Evolutionary conservation across 2,113 vertebrate species (phyloP).

Genomic region (Saguinus midas): DNA sequence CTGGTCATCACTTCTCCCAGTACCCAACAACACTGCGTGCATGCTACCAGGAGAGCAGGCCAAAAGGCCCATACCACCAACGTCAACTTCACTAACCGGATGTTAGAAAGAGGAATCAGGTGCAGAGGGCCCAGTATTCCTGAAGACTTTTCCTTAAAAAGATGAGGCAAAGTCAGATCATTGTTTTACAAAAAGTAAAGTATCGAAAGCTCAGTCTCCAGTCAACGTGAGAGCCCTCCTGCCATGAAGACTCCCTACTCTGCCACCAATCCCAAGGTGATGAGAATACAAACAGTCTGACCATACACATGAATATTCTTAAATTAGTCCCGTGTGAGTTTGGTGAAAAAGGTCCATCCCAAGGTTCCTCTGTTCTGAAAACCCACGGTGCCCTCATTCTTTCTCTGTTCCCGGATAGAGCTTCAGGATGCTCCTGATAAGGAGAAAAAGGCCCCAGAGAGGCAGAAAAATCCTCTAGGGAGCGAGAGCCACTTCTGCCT

Average conservation of each 20-base stretch:
- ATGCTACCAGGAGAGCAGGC: neutral
- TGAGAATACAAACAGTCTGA: neutral
- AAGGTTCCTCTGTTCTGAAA: neutral
- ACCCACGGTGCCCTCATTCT: neutral
- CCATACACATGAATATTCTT: neutral
- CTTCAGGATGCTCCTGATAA: neutral
- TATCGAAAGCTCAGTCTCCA: neutral
- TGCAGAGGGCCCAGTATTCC: neutral
- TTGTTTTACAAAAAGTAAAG: neutral
- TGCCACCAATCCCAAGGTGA: neutral
- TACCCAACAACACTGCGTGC: neutral
- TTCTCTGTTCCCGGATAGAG: neutral
- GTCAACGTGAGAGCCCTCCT: neutral
- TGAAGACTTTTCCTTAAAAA: conserved; percentile 13
- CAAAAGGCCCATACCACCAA: neutral
- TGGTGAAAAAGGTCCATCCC: neutral
- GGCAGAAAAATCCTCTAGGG: neutral
- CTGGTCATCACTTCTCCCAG: neutral
- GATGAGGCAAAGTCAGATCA: neutral
- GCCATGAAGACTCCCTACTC: neutral
- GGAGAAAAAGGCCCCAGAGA: neutral
- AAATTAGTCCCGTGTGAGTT: neutral
- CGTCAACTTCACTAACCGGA: neutral
- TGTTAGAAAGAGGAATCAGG: neutral
- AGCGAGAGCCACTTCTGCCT: neutral